Percentiles rank a stretch among this genome's conserved stretches.
These are phyloP conservation scores for Apus apus DNA, from an alignment of 2,113 vertebrate species.

Conservation along the genomic window DNA sequence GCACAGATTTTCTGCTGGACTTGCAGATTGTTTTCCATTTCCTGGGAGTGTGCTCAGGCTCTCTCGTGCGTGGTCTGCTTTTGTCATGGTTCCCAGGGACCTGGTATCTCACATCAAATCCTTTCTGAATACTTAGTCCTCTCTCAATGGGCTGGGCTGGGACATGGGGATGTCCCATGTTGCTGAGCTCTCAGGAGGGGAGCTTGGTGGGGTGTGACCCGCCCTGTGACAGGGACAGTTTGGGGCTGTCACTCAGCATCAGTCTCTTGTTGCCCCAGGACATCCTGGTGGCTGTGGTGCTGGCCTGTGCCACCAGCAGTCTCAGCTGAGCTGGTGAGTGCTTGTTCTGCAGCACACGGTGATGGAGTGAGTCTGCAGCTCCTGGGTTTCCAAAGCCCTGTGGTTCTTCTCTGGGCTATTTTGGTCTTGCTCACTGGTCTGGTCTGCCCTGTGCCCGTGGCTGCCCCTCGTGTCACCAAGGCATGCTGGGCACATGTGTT, in stretches of 20 bases:
- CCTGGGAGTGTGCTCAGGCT: conserved; percentile 28
- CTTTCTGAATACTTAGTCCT: neutral
- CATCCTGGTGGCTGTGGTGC: neutral
- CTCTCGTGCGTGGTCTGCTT: neutral
- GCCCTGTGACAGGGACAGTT: neutral
- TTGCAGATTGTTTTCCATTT: conserved; percentile 49
- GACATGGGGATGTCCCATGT: neutral
- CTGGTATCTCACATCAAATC: neutral
- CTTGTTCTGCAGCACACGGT: accelerated
- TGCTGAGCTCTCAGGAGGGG: neutral
- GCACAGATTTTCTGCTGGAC: conserved; percentile 51
- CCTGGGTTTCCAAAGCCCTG: neutral
- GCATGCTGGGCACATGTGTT: neutral
- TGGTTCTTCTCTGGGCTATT: neutral
- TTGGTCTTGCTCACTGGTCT: neutral
- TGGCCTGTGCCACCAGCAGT: neutral
- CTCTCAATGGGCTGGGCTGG: neutral
- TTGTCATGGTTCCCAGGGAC: neutral
- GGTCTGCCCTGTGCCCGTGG: neutral
- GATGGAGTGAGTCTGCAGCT: neutral
- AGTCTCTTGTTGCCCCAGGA: accelerated
- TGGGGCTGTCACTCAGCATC: neutral
- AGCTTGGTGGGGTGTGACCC: accelerated
- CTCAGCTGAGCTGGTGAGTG: accelerated
- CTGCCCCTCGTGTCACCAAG: neutral